These are phyloP conservation scores for Zygothrica quintamaculata DNA, from an alignment of 2,888 invertebrate genomes.

Conservation along the genomic window DNA sequence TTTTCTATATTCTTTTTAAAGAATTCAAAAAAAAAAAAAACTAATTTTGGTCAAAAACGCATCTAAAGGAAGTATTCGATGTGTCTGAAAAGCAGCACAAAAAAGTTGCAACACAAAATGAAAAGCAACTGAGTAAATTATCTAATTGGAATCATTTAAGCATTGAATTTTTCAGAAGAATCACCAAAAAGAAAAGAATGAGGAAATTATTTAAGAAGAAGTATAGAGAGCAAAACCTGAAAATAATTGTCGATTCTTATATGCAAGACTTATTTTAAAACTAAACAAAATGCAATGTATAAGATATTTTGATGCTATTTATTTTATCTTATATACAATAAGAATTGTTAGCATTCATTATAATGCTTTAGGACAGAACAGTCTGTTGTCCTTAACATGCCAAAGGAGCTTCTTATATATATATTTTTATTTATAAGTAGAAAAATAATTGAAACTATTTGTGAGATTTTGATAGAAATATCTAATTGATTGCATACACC, in stretches of 20 bases:
- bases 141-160: too few relatives aligned
- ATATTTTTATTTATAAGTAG: too few relatives aligned
- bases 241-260: not conserved
- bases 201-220: too few relatives aligned
- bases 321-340: too few relatives aligned
- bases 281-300: conserved; percentile 51
- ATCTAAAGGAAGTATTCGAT: not conserved
- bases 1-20: conserved; percentile 18
- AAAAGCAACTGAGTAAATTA: too few relatives aligned
- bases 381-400: conserved; percentile 53
- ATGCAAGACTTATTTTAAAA: conserved; percentile 16
- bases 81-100: too few relatives aligned
- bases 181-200: too few relatives aligned
- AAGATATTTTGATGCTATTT: conserved; percentile 17
- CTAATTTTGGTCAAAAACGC: too few relatives aligned
- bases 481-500: conserved; percentile 60
- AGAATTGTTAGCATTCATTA: conserved; percentile 64
- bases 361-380: conserved; percentile 40
- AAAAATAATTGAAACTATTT: conserved; percentile 20
- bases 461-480: conserved; percentile 22
- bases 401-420: conserved; percentile 47
- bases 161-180: too few relatives aligned
- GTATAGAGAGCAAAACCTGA: too few relatives aligned
- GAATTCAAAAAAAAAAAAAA: too few relatives aligned
- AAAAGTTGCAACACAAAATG: too few relatives aligned